Evolutionary conservation across 1,140 invertebrate species (phyloP).

Genomic region (Zaprionus capensis): DNA sequence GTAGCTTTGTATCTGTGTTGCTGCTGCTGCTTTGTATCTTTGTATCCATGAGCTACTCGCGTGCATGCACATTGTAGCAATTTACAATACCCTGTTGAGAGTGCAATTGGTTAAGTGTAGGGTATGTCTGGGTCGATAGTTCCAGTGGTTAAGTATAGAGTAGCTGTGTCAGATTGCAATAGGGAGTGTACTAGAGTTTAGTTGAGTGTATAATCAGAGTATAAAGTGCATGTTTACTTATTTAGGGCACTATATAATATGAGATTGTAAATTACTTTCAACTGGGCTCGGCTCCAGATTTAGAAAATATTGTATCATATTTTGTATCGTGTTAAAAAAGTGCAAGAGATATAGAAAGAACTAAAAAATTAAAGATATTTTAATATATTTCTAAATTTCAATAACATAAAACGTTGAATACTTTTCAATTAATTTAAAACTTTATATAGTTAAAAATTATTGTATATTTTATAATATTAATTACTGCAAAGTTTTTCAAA

Average conservation of each 20-base stretch:
- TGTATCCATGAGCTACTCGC: not conserved
- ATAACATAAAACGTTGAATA: not conserved
- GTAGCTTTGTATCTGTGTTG: no score
- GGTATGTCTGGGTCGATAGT: conserved; percentile 18
- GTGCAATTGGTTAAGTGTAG: conserved; percentile 2
- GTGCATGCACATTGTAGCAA: conserved; percentile 34
- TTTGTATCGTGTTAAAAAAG: no score
- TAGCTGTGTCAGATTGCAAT: not conserved
- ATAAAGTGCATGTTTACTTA: not conserved
- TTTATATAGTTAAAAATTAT: not conserved
- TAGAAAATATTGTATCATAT: no score
- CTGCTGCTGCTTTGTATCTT: conserved; percentile 2
- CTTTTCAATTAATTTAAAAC: not conserved
- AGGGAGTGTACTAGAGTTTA: not conserved
- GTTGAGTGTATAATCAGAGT: not conserved
- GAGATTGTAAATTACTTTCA: no score
- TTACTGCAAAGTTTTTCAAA: no score
- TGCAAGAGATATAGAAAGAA: no score
- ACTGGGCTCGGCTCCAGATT: no score
- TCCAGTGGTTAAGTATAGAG: not conserved
- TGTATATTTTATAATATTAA: not conserved
- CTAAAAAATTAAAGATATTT: no score
- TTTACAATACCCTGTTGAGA: not conserved
- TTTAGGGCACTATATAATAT: not conserved
- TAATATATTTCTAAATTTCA: no score